phyloP scores from a whole-genome alignment of 2,888 invertebrate species.

The Cactoblastis cactorum region DNA sequence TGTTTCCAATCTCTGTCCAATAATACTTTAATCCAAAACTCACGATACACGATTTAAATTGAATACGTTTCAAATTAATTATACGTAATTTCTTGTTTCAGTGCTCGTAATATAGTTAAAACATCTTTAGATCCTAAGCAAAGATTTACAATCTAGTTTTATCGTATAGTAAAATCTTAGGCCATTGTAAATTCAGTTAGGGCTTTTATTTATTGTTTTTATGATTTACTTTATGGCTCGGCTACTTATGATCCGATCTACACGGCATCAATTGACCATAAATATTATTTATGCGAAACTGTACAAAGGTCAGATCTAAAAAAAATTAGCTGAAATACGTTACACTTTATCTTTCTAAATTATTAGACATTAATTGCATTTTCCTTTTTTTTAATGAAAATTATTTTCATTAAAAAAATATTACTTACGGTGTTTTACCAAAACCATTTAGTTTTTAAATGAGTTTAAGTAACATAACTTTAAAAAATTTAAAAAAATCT shows the following conservation, averaged over 20 bases:
- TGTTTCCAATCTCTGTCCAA: not conserved
- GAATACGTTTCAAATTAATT: not conserved
- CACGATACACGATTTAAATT: not conserved
- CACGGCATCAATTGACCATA: conserved; percentile 4
- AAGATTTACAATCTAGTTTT: conserved; percentile 36
- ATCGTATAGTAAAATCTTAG: conserved; percentile 30
- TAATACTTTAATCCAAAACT: not conserved
- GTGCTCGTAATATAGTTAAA: not conserved
- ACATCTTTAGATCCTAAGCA: conserved; percentile 28
- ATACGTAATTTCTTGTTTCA: not conserved
- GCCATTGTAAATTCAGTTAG: conserved; percentile 30
- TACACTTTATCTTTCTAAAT: not conserved
- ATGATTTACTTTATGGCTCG: conserved; percentile 45
- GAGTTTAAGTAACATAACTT: no score
- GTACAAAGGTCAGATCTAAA: not conserved
- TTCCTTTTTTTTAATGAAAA: not conserved
- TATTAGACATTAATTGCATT: not conserved
- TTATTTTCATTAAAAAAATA: not conserved
- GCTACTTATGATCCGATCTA: conserved; percentile 37
- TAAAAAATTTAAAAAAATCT: no score
- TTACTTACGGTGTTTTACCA: no score
- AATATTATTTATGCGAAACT: conserved; percentile 9
- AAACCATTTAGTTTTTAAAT: no score
- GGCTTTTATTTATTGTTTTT: conserved; percentile 36
- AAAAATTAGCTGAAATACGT: not conserved